Percentiles rank a stretch among this genome's conserved stretches.
These are phyloP conservation scores for Dendroctonus valens DNA, from an alignment of 1,140 invertebrate genomes.

Conservation along the genomic window DNA sequence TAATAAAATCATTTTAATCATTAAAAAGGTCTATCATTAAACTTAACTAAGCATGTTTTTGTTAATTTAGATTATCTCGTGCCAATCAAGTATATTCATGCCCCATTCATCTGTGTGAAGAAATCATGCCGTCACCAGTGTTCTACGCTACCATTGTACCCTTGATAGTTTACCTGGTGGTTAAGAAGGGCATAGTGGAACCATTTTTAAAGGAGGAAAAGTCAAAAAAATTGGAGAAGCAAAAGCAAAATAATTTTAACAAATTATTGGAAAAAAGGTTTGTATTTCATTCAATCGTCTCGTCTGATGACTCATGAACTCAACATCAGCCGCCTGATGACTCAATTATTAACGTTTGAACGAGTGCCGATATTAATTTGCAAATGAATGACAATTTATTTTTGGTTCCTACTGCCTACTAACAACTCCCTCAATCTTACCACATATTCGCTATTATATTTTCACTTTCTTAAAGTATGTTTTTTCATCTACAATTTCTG, in stretches of 20 bases:
- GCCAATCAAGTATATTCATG: conserved; percentile 87
- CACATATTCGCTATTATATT: no score
- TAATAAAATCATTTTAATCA: no score
- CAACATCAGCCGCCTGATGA: neutral
- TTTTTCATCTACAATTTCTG: no score
- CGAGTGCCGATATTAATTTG: no score
- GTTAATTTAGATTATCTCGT: conserved; percentile 67
- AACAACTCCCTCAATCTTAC: no score
- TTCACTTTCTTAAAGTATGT: no score
- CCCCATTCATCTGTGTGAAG: conserved; percentile 88
- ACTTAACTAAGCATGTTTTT: no score
- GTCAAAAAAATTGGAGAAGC: conserved; percentile 71
- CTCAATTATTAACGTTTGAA: no score
- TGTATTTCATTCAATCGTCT: neutral
- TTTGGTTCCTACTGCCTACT: no score
- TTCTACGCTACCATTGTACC: conserved; percentile 92
- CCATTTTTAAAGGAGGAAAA: conserved; percentile 79
- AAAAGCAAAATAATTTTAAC: conserved; percentile 69
- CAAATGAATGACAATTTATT: no score
- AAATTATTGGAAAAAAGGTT: conserved; percentile 72
- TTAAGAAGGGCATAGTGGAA: conserved; percentile 85
- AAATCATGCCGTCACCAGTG: conserved; percentile 82
- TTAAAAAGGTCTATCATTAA: no score
- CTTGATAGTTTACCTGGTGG: conserved; percentile 71
- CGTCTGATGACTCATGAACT: neutral